These are phyloP conservation scores for Zeus faber DNA, from an alignment of 2,113 vertebrate genomes.

Conservation along the genomic window DNA sequence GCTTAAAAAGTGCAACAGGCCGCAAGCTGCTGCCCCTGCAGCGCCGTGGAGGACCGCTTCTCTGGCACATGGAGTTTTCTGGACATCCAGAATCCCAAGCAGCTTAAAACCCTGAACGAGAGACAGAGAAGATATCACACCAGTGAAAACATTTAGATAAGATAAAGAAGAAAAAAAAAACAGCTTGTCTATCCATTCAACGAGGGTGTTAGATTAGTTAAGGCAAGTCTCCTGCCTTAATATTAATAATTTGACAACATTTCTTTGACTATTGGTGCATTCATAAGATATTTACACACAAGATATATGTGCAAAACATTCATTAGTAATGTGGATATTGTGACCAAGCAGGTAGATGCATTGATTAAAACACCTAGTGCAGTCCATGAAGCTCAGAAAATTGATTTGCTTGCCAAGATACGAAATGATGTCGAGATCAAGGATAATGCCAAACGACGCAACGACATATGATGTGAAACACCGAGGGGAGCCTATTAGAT, in stretches of 20 bases:
- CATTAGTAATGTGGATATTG: too few relatives aligned
- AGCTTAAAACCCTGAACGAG: constrained; percentile 44
- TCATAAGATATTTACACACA: too few relatives aligned
- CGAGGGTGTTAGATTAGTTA: neutral
- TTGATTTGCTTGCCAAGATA: too few relatives aligned
- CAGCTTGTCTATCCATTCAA: too few relatives aligned
- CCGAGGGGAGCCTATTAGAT: too few relatives aligned
- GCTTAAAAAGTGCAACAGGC: constrained; percentile 53
- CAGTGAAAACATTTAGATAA: neutral
- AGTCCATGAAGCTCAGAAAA: too few relatives aligned
- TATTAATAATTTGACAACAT: neutral
- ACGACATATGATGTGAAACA: too few relatives aligned
- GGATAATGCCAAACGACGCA: too few relatives aligned
- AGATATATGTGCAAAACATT: too few relatives aligned
- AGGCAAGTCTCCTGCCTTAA: neutral
- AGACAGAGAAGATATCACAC: neutral
- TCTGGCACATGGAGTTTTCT: constrained; percentile 48
- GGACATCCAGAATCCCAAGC: constrained; percentile 47
- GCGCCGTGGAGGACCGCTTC: constrained; percentile 53
- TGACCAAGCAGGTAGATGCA: too few relatives aligned
- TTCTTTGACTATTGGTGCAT: neutral
- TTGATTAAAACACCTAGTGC: too few relatives aligned
- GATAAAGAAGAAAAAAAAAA: neutral
- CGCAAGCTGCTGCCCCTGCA: constrained; percentile 28
- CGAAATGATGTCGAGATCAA: too few relatives aligned